Conservation (phyloP, 2,113 vertebrate species). For the Sus scrofa region T2T-Sscrofa CM000830.6:25648001-25648500, state of each 20-base stretch:
- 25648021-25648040: background rate
- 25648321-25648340: background rate
- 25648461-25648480: too few relatives aligned
- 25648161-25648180: conserved; percentile 24
- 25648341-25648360: background rate
- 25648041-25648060: background rate
- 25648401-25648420: background rate
- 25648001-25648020: background rate
- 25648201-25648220: background rate
- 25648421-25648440: background rate
- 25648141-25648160: background rate
- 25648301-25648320: background rate
- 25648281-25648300: background rate
- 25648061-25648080: background rate
- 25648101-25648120: background rate
- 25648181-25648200: background rate
- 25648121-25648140: background rate
- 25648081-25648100: background rate
- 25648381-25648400: background rate
- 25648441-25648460: too few relatives aligned
- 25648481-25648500: background rate
- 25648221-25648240: background rate
- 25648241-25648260: background rate
- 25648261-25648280: background rate
- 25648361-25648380: background rate